phyloP scores from a whole-genome alignment of 1,140 invertebrate species.

The Cardiocondyla obscurior region DNA sequence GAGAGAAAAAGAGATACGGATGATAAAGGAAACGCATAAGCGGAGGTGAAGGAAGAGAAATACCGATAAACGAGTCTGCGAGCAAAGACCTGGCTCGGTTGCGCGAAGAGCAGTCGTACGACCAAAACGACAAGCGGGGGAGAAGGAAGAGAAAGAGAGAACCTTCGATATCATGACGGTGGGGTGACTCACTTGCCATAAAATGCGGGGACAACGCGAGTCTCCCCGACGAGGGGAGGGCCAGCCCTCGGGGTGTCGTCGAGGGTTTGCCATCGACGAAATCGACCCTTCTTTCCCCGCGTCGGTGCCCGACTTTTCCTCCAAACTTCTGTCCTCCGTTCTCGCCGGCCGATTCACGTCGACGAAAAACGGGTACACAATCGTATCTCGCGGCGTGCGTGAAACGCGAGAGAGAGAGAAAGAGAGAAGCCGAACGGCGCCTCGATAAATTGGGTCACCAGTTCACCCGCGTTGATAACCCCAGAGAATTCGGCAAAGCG shows the following conservation, averaged over 20 bases:
- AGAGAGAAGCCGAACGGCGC: background rate
- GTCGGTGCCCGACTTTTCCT: background rate
- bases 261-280: conserved; percentile 36
- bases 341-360: background rate
- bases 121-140: conserved; percentile 28
- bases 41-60: background rate
- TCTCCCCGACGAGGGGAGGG: conserved; percentile 19
- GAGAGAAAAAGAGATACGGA: background rate
- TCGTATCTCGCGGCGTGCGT: background rate
- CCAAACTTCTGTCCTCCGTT: background rate
- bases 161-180: background rate
- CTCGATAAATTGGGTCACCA: conserved; percentile 36
- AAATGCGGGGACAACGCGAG: conserved; percentile 33
- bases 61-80: conserved; percentile 51
- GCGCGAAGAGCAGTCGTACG: conserved; percentile 50
- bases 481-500: background rate
- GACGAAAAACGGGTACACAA: background rate
- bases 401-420: too few relatives aligned
- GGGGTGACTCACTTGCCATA: conserved; percentile 73
- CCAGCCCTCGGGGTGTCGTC: conserved; percentile 51
- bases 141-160: background rate
- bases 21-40: background rate
- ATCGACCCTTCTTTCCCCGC: conserved; percentile 18
- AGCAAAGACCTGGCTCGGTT: background rate
- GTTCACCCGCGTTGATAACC: background rate